Evolutionary conservation across 2,113 vertebrate species (phyloP).

Genomic region (Geococcyx californianus): DNA sequence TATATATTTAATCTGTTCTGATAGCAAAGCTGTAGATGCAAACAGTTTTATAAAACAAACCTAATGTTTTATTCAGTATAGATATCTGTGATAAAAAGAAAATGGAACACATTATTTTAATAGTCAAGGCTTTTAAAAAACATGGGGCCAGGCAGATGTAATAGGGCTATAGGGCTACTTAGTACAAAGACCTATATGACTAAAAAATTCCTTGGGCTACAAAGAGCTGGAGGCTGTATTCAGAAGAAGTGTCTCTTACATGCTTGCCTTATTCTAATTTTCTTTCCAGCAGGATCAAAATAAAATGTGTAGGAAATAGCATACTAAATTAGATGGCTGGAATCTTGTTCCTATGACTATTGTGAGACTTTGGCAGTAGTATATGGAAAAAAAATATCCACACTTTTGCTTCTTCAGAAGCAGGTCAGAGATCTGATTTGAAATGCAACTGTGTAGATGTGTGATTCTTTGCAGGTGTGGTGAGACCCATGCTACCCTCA

Average conservation of each 20-base stretch:
- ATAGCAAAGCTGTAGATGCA: not conserved
- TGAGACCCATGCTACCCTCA: not conserved
- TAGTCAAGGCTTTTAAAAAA: not conserved
- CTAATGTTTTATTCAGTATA: not conserved
- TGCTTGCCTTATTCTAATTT: not conserved
- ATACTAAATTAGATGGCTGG: not conserved
- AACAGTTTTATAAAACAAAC: not conserved
- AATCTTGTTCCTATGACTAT: not conserved
- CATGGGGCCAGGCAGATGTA: not conserved
- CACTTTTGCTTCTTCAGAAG: not conserved
- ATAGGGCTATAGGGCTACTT: not conserved
- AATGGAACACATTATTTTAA: not conserved
- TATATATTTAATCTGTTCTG: not conserved
- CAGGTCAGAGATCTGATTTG: not conserved
- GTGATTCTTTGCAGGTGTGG: not conserved
- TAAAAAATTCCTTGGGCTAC: not conserved
- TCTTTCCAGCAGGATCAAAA: not conserved
- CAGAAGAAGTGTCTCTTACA: not conserved
- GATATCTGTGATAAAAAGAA: not conserved
- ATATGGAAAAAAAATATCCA: not conserved
- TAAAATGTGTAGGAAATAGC: not conserved
- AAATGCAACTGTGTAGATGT: not conserved
- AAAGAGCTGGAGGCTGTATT: not conserved
- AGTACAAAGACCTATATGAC: not conserved
- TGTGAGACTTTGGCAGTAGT: not conserved